Evolutionary conservation across 2,888 invertebrate genomes (phyloP).

Genomic region (Oscheius myriophilus): DNA sequence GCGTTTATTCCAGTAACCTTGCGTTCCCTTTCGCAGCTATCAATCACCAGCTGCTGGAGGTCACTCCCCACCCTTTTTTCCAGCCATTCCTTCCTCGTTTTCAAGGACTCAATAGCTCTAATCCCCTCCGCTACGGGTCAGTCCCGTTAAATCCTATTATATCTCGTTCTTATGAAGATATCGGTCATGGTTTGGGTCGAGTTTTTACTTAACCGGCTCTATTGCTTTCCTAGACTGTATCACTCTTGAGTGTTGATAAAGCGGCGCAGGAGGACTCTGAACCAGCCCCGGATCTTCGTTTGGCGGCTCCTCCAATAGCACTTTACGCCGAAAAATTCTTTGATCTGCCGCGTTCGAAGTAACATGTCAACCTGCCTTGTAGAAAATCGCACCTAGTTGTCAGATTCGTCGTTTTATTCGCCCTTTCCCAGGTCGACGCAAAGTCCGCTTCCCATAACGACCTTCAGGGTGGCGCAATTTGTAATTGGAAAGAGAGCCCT

Average conservation of each 20-base stretch:
- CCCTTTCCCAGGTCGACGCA: constrained; percentile 9
- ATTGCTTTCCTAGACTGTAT: constrained; percentile 25
- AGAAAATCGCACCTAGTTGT: too few species aligned
- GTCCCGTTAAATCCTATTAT: constrained; percentile 4
- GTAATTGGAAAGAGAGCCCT: constrained; percentile 18
- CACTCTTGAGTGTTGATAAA: constrained; percentile 28
- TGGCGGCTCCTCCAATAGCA: constrained; percentile 13
- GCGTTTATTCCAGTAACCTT: constrained; percentile 21
- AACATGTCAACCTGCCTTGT: too few species aligned
- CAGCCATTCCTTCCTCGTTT: background rate
- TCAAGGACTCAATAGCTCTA: background rate
- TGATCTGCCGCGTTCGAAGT: background rate
- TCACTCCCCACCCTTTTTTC: constrained; percentile 8
- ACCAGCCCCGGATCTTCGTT: constrained; percentile 19
- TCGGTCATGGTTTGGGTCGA: too few species aligned
- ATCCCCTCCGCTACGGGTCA: constrained; percentile 10
- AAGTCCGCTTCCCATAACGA: constrained; percentile 3
- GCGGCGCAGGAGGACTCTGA: constrained; percentile 27
- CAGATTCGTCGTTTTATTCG: too few species aligned
- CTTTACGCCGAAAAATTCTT: constrained; percentile 14
- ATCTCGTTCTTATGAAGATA: too few species aligned
- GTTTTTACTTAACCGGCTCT: constrained; percentile 1
- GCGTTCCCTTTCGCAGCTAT: constrained; percentile 20
- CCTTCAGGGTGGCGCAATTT: constrained; percentile 17
- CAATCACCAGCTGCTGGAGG: constrained; percentile 23